Base-by-base conservation (phyloP, 2,113 vertebrate species). In the Sterna hirundo region DNA sequence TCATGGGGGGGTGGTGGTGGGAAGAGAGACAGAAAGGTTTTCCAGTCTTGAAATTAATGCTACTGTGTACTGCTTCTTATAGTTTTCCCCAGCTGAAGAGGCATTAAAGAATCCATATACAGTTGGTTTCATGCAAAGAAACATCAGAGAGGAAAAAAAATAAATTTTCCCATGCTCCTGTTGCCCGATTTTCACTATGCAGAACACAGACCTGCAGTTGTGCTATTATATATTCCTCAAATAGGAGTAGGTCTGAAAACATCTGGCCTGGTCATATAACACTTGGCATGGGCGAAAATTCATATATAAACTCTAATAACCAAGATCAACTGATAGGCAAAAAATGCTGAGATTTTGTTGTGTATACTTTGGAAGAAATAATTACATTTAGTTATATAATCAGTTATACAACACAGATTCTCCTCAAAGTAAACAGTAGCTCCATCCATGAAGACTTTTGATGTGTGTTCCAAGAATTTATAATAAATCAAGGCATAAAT, bases 391-490 rank as follows among this genome's bases (percentile, higher is more conserved):
- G 9, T 85, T 96, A 77, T 91, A 87, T 69, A 94, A 92, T 93
- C 88, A 96, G 91, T 82, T 94, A 75, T 60, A 72, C 81, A 96
- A 86, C 72, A 88, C 21, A 92, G 30, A 86, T 86, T 86, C 55
- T 93, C 38, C 94, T 88, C 60, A 44, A 86, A 95, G 86, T 82
- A 95, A 93, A 68, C 0, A 14, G 52, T 32, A 91, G 65, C 65
- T 89, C 52, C 69, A 88, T 90, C 79, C 51, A 20, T 61, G 42
- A 92, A 88, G 52, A 82, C 74, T 89, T 94, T 83, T 97, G 91
- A 96, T 93, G 81, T 84, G 54, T 6, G 40, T 77, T 95, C 94
- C 91, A 97, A 97, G 83, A 96, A 95, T 79, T 92, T 57, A 42
- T 77, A 86, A 95, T 82, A 94, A 93, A 94, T 94, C 81, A 83